Evolutionary conservation across 1,140 invertebrate species (phyloP).

Genomic region (Bactericera cockerelli): DNA sequence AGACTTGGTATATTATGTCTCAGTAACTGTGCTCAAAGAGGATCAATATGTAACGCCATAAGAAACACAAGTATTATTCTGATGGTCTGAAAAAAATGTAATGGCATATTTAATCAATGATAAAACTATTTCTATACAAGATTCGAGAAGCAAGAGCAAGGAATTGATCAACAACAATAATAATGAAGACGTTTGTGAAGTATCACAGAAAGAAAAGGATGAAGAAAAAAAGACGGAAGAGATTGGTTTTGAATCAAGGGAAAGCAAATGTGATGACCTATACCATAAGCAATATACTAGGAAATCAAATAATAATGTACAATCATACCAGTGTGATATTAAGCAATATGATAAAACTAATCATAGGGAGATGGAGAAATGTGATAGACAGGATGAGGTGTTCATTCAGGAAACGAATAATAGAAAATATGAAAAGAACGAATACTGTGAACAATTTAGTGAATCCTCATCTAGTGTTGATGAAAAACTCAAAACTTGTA

Average conservation of each 20-base stretch:
- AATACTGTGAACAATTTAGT: slow-evolving; percentile 8
- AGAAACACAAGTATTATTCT: too few relatives aligned
- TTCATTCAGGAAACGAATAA: neutral
- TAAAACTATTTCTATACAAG: neutral
- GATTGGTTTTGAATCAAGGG: neutral
- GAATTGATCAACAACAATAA: neutral
- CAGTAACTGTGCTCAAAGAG: too few relatives aligned
- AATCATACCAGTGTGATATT: neutral
- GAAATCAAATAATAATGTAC: slow-evolving; percentile 2
- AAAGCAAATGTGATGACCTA: neutral
- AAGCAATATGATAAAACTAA: neutral
- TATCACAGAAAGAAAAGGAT: neutral
- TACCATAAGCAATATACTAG: slow-evolving; percentile 5
- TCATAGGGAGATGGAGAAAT: neutral
- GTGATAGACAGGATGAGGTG: neutral
- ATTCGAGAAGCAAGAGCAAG: neutral
- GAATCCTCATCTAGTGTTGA: neutral
- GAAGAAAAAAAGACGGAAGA: neutral
- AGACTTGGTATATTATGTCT: too few relatives aligned
- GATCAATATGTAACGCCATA: too few relatives aligned
- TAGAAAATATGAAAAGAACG: neutral
- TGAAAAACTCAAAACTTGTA: too few relatives aligned
- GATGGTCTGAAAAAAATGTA: slow-evolving; percentile 6
- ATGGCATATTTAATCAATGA: slow-evolving; percentile 6
- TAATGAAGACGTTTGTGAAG: neutral